These are phyloP conservation scores for Brevimyrus niger DNA, from an alignment of 2,113 vertebrate genomes.

Conservation along the genomic window DNA sequence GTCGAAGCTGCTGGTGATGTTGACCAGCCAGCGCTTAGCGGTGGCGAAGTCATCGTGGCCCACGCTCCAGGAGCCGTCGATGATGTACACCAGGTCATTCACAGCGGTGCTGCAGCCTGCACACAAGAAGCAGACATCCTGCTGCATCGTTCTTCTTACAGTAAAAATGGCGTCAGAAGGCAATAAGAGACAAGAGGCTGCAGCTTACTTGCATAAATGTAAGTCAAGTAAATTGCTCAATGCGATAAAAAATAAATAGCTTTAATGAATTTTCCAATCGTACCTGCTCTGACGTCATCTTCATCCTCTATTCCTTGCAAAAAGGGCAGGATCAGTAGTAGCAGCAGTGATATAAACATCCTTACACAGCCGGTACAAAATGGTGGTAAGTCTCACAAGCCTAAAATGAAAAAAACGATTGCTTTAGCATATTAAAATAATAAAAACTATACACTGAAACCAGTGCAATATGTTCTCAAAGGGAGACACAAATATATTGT, in stretches of 20 bases:
- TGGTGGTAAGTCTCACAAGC: neutral
- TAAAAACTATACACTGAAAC: neutral
- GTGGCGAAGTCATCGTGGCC: conserved; percentile 44
- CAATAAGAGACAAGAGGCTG: neutral
- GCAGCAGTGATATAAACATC: conserved; percentile 36
- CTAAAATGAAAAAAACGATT: neutral
- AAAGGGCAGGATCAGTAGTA: conserved; percentile 33
- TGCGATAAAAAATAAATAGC: neutral
- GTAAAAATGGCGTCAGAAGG: neutral
- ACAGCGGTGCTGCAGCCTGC: conserved; percentile 54
- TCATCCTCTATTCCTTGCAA: conserved; percentile 39
- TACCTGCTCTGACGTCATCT: conserved; percentile 57
- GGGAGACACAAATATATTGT: neutral
- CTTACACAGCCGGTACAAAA: conserved; percentile 18
- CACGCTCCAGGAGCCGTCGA: conserved; percentile 55
- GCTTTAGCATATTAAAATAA: neutral
- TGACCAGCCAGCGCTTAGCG: conserved; percentile 53
- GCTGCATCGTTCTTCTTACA: neutral
- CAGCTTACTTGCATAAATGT: neutral
- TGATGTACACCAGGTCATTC: conserved; percentile 49
- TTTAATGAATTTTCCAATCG: neutral
- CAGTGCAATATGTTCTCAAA: neutral
- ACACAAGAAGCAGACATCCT: neutral
- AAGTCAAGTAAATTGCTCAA: neutral
- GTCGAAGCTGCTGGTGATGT: conserved; percentile 50